A percentile compares a stretch with the other conserved stretches of the same genome.
Conservation (phyloP, 92 coral and sea anemone species). For the Umimayanthus kanabou region DNA sequence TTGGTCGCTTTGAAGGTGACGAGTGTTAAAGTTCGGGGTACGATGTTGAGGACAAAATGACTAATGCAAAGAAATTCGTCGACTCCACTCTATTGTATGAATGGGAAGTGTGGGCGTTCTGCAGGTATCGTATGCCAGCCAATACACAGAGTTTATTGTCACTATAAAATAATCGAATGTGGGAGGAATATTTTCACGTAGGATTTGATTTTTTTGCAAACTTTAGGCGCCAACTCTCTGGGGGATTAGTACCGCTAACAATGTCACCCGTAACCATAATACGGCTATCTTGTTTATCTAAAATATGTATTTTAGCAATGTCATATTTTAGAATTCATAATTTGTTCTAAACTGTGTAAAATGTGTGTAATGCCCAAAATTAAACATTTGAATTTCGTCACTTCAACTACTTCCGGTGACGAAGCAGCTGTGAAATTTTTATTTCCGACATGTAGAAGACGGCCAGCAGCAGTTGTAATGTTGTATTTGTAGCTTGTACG, state of each 20-base stretch:
- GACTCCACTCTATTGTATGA: slow-evolving; percentile 23
- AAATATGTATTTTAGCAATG: background rate
- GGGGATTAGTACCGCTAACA: slow-evolving; percentile 10
- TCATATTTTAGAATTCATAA: background rate
- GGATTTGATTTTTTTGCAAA: slow-evolving; percentile 16
- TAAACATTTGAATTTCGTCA: slow-evolving; percentile 10
- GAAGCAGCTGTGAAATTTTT: slow-evolving; percentile 15
- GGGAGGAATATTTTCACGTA: slow-evolving; percentile 50
- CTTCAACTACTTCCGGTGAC: slow-evolving; percentile 25
- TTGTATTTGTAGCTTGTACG: no score
- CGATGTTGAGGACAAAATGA: slow-evolving; percentile 9
- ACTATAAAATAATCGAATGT: background rate
- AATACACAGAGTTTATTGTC: slow-evolving; percentile 11
- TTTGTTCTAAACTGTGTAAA: background rate
- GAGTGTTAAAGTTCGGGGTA: background rate
- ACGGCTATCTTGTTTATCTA: background rate
- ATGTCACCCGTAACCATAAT: background rate
- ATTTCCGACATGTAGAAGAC: background rate
- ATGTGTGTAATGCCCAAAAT: slow-evolving; percentile 4
- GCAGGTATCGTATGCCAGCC: slow-evolving; percentile 22
- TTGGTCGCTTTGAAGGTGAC: slow-evolving; percentile 7
- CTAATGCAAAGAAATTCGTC: background rate
- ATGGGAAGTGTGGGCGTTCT: slow-evolving; percentile 26
- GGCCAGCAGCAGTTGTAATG: slow-evolving; percentile 6
- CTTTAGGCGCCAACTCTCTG: background rate